phyloP scores from a whole-genome alignment of 2,797 vertebrate species.

The Spatula versicolor region DNA sequence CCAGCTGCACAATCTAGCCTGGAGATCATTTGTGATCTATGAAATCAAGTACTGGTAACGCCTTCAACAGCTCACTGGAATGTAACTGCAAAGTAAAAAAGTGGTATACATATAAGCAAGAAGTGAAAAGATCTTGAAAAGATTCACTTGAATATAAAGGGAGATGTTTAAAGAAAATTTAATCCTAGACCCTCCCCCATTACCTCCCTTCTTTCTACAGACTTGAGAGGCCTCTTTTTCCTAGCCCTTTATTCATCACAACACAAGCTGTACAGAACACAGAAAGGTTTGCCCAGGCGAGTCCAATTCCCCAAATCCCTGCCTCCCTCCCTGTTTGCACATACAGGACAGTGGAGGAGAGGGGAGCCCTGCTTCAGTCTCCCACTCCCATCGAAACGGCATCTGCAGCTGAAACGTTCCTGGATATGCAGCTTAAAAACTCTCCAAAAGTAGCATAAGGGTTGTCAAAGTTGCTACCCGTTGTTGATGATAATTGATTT shows the following conservation, averaged over 20 bases:
- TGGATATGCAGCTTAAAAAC: not conserved
- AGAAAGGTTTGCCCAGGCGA: not conserved
- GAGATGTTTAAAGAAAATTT: not conserved
- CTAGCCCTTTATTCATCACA: not conserved
- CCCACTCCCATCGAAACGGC: not conserved
- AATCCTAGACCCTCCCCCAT: not conserved
- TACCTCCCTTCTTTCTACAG: not conserved
- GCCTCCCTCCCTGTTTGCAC: not conserved
- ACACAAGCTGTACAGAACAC: not conserved
- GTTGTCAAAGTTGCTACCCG: not conserved
- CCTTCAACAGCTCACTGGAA: not conserved
- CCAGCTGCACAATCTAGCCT: not conserved
- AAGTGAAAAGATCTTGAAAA: too few species aligned
- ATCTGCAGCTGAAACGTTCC: not conserved
- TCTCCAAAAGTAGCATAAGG: not conserved
- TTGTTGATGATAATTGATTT: not conserved
- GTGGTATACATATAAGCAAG: too few species aligned
- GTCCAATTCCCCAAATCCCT: not conserved
- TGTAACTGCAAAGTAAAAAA: not conserved
- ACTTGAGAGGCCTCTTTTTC: not conserved
- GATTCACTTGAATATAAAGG: not conserved
- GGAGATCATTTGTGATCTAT: not conserved
- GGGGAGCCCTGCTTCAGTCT: not conserved
- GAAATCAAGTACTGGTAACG: not conserved
- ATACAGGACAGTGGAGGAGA: accelerated